These are phyloP conservation scores for Alcis repandata DNA, from an alignment of 2,888 invertebrate genomes.

Conservation along the genomic window DNA sequence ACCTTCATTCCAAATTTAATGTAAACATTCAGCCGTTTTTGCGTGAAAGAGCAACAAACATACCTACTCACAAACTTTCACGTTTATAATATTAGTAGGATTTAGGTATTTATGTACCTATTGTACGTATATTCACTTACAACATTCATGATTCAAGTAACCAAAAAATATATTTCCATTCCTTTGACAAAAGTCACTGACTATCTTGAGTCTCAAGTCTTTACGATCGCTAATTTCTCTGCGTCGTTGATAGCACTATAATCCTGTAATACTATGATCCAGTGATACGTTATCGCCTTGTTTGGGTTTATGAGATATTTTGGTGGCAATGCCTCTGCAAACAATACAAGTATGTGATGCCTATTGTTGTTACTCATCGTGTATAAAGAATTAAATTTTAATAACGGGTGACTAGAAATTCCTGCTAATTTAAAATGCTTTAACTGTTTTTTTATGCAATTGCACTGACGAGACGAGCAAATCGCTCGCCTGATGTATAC, in stretches of 20 bases:
- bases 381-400: too few relatives aligned
- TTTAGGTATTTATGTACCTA: too few relatives aligned
- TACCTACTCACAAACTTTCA: too few relatives aligned
- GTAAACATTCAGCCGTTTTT: too few relatives aligned
- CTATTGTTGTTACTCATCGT: not conserved
- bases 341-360: constrained; percentile 33
- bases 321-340: constrained; percentile 40
- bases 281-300: constrained; percentile 61
- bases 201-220: constrained; percentile 36
- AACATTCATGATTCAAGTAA: not conserved
- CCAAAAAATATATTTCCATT: not conserved
- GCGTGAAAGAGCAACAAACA: too few relatives aligned
- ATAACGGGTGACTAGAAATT: too few relatives aligned
- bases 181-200: not conserved
- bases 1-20: too few relatives aligned
- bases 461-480: too few relatives aligned
- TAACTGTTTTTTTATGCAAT: too few relatives aligned
- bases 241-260: constrained; percentile 51
- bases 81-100: too few relatives aligned
- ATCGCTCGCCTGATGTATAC: too few relatives aligned
- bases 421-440: too few relatives aligned
- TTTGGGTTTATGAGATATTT: constrained; percentile 49
- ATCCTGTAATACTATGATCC: constrained; percentile 56
- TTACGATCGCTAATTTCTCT: constrained; percentile 52
- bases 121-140: not conserved